A percentile compares a stretch with the other conserved stretches of the same genome.
Conservation (phyloP, 2,797 vertebrate species). For the Psittacula echo region DNA sequence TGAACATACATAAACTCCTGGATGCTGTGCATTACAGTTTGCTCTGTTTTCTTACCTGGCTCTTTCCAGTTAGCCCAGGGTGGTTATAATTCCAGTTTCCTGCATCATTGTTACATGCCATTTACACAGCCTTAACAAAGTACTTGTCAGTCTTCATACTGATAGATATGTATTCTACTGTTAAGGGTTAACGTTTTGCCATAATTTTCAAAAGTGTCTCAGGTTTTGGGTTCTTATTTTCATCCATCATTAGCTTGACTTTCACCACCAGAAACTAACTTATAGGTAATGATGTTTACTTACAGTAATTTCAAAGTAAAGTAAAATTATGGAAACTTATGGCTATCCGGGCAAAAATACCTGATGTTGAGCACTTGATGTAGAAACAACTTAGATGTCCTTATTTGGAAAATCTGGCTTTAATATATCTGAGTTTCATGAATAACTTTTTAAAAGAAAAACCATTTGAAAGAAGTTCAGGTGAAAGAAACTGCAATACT, state of each 20-base stretch:
- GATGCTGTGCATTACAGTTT: neutral
- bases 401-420: neutral
- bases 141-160: neutral
- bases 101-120: neutral
- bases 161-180: neutral
- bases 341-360: neutral
- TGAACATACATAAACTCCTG: neutral
- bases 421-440: neutral
- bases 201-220: neutral
- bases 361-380: neutral
- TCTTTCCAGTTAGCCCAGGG: neutral
- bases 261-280: neutral
- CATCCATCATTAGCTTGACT: neutral
- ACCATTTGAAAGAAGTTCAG: neutral
- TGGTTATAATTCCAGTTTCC: neutral
- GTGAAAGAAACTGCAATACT: neutral
- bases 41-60: neutral
- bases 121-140: neutral
- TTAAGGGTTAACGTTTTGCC: neutral
- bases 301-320: neutral
- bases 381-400: neutral
- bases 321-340: neutral
- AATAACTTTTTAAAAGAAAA: neutral
- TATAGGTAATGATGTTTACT: neutral
- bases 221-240: neutral